phyloP scores from a whole-genome alignment of 2,888 invertebrate genomes.

The Tineola bisselliella region DNA sequence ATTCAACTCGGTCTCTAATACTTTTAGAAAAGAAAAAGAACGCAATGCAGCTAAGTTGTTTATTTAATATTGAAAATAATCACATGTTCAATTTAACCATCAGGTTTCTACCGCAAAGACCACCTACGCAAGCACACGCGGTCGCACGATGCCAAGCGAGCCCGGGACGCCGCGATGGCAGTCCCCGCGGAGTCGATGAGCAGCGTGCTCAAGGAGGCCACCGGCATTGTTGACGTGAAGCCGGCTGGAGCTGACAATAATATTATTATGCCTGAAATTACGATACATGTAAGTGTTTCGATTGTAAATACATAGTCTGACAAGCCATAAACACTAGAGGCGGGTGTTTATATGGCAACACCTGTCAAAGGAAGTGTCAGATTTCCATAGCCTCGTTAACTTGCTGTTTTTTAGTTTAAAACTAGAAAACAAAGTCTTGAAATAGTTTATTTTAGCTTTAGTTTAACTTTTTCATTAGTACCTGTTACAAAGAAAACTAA shows the following conservation, averaged over 20 bases:
- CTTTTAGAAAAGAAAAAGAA: too few relatives aligned
- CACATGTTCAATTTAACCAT: not conserved
- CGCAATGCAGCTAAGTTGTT: too few relatives aligned
- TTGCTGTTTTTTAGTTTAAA: too few relatives aligned
- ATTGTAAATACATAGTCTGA: not conserved
- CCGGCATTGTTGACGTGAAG: not conserved
- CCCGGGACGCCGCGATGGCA: constrained; percentile 72
- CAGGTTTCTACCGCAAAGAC: constrained; percentile 81
- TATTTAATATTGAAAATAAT: too few relatives aligned
- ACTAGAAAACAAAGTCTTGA: too few relatives aligned
- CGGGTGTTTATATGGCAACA: too few relatives aligned
- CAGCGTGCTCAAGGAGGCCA: not conserved
- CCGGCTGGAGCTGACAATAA: constrained; percentile 19
- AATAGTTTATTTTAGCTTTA: too few relatives aligned
- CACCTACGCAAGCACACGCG: constrained; percentile 83
- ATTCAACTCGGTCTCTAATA: too few relatives aligned
- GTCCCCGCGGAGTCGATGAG: not conserved
- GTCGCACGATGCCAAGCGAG: constrained; percentile 79
- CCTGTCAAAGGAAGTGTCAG: too few relatives aligned
- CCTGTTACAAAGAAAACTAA: too few relatives aligned
- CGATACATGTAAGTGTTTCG: constrained; percentile 51
- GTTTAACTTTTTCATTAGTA: too few relatives aligned
- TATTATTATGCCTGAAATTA: constrained; percentile 49
- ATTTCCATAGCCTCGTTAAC: too few relatives aligned
- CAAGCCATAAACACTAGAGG: not conserved